phyloP scores from a whole-genome alignment of 2,797 vertebrate species.

The Parotocinclus haroldoi region DNA sequence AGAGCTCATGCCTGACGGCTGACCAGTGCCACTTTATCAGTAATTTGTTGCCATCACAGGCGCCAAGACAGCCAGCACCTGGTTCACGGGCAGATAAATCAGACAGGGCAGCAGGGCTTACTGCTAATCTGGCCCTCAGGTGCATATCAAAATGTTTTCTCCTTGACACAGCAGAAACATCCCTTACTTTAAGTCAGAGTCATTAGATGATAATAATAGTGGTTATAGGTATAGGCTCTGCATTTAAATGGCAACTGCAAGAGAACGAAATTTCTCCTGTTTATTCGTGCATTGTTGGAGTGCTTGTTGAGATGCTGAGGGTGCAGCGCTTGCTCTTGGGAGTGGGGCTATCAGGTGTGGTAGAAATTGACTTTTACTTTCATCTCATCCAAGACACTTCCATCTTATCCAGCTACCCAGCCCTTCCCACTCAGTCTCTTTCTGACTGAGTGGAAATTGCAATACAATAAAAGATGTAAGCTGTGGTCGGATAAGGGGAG shows the following conservation, averaged over 20 bases:
- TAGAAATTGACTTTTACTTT: constrained; percentile 72
- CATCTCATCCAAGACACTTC: constrained; percentile 62
- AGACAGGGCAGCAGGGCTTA: constrained; percentile 29
- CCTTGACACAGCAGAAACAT: background rate
- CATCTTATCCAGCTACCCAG: constrained; percentile 68
- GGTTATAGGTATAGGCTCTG: too few species aligned
- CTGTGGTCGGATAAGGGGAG: constrained; percentile 53
- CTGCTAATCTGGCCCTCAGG: constrained; percentile 41
- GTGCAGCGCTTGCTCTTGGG: constrained; percentile 46
- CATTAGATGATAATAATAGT: too few species aligned
- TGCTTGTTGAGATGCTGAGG: constrained; percentile 54
- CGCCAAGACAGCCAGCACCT: constrained; percentile 34
- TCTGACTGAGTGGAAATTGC: constrained; percentile 67
- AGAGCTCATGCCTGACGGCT: constrained; percentile 49
- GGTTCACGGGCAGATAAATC: constrained; percentile 43
- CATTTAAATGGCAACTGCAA: too few species aligned
- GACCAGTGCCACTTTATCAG: constrained; percentile 34
- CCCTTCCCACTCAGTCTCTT: constrained; percentile 72
- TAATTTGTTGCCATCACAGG: constrained; percentile 49
- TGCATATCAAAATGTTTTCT: constrained; percentile 42
- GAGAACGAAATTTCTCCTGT: background rate
- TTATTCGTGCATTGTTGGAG: constrained; percentile 36
- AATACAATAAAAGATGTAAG: constrained; percentile 72
- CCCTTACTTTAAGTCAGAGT: constrained; percentile 19
- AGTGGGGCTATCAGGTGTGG: constrained; percentile 41